Evolutionary conservation across 2,888 invertebrate genomes (phyloP).

Genomic region (Linnaemya vulpina): DNA sequence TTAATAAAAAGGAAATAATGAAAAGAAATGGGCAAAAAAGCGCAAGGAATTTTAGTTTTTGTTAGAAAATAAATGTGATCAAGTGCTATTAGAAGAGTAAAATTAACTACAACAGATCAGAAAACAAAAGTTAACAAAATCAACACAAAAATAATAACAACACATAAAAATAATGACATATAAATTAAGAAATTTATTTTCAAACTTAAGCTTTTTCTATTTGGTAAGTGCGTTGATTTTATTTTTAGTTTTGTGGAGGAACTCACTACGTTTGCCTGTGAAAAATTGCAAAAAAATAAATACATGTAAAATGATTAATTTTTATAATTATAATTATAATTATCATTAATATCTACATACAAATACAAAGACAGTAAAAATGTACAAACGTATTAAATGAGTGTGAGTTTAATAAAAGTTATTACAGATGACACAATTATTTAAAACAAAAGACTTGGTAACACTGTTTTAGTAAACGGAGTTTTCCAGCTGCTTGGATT

Average conservation of each 20-base stretch:
- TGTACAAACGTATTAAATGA: conserved; percentile 10
- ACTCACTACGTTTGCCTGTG: conserved; percentile 72
- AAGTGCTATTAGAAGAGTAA: conserved; percentile 37
- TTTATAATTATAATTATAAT: conserved; percentile 23
- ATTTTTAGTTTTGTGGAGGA: conserved; percentile 59
- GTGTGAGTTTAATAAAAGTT: conserved; percentile 1
- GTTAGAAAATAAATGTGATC: conserved; percentile 9
- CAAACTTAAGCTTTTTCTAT: conserved; percentile 60
- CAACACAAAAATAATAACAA: background rate
- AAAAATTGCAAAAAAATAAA: conserved; percentile 69
- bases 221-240: conserved; percentile 64
- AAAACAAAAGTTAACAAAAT: background rate
- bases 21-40: conserved; percentile 65
- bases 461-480: background rate
- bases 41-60: conserved; percentile 62
- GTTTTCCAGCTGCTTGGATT: background rate
- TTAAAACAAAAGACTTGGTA: background rate
- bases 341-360: conserved; percentile 44
- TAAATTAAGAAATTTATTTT: conserved; percentile 25
- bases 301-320: conserved; percentile 65
- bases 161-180: conserved; percentile 16
- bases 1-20: conserved; percentile 18
- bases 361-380: conserved; percentile 25
- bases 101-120: conserved; percentile 29
- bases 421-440: conserved; percentile 15